Percentiles rank a stretch among this genome's conserved stretches.
Conservation (phyloP, 2,113 vertebrate species). For the Mus musculus region GRCm39 chr12:61442501-61443000, state of each 20-base stretch:
- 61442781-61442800: neutral
- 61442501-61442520: neutral
- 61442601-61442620: neutral
- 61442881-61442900: neutral
- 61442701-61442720: neutral
- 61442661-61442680: neutral
- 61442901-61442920: neutral
- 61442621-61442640: neutral
- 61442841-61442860: neutral
- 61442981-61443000: neutral
- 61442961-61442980: neutral
- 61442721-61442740: neutral
- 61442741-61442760: neutral
- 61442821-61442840: neutral
- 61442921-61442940: neutral
- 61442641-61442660: neutral
- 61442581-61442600: neutral
- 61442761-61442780: neutral
- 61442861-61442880: neutral
- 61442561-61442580: neutral
- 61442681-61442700: neutral
- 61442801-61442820: neutral
- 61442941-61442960: neutral
- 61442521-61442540: neutral
- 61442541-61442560: neutral